A percentile compares a stretch with the other conserved stretches of the same genome.
Evolutionary conservation across 1,140 invertebrate species (phyloP).

Genomic region (Drosophila athabasca): DNA sequence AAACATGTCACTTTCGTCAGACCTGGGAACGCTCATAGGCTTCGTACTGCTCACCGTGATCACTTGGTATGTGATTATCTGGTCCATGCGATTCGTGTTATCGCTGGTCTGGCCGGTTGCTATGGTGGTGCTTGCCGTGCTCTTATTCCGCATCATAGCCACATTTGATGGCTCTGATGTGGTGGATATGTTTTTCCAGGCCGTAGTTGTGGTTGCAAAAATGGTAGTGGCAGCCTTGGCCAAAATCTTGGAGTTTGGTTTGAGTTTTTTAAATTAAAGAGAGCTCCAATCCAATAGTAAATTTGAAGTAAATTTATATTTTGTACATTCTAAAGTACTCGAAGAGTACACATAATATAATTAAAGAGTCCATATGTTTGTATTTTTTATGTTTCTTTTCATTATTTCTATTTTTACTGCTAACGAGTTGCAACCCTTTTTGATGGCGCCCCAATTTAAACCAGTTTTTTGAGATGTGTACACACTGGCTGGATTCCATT

Average conservation of each 20-base stretch:
- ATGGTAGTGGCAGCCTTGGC: not conserved
- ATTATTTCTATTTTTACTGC: no score
- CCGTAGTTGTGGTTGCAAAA: not conserved
- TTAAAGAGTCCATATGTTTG: no score
- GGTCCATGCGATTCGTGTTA: slow-evolving; percentile 29
- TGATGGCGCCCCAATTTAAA: no score
- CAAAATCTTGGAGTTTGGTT: slow-evolving; percentile 5
- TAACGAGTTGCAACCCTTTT: no score
- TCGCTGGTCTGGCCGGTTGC: slow-evolving; percentile 50
- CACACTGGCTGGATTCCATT: no score
- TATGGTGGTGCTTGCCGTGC: slow-evolving; percentile 20
- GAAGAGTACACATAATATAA: no score
- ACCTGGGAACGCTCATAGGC: slow-evolving; percentile 52
- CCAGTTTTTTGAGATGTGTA: no score
- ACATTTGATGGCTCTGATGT: slow-evolving; percentile 12
- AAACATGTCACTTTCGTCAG: slow-evolving; percentile 47
- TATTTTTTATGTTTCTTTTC: no score
- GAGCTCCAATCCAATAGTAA: no score
- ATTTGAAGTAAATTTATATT: no score
- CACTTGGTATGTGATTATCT: slow-evolving; percentile 40
- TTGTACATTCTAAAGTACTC: no score
- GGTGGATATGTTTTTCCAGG: slow-evolving; percentile 13
- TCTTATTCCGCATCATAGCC: slow-evolving; percentile 33
- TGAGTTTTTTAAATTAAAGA: no score
- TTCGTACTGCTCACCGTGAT: slow-evolving; percentile 44